Percentiles rank a stretch among this genome's conserved stretches.
Conservation (phyloP, 2,113 vertebrate genomes). For the Gopherus evgoodei region DNA sequence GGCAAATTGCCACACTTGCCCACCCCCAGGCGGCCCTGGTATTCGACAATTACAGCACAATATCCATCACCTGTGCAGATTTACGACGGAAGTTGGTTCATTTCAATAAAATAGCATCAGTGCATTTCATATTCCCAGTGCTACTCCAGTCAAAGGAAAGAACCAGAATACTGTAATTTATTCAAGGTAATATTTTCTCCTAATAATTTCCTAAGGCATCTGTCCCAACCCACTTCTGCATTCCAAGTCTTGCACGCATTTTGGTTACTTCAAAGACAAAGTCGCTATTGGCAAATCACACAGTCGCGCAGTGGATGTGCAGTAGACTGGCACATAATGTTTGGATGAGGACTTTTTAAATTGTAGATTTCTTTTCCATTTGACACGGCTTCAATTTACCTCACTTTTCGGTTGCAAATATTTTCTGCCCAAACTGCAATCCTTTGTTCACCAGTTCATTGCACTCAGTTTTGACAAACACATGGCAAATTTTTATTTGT, state of each 20-base stretch:
- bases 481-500: too few relatives aligned
- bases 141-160: not conserved
- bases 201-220: not conserved
- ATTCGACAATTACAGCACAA: not conserved
- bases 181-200: not conserved
- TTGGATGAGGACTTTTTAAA: not conserved
- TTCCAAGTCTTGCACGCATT: not conserved
- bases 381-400: not conserved
- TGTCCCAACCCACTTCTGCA: not conserved
- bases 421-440: not conserved
- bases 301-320: not conserved
- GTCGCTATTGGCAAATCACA: not conserved
- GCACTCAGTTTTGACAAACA: not conserved
- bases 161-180: not conserved
- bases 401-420: not conserved
- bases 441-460: not conserved
- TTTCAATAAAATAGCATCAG: not conserved
- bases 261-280: not conserved
- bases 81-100: not conserved
- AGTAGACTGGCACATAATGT: not conserved
- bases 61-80: not conserved
- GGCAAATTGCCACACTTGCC: too few relatives aligned
- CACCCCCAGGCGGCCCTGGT: not conserved
- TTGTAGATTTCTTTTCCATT: not conserved
- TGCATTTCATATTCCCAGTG: not conserved